Evolutionary conservation across 2,797 vertebrate species (phyloP).

Genomic region (Taenioides sp.): DNA sequence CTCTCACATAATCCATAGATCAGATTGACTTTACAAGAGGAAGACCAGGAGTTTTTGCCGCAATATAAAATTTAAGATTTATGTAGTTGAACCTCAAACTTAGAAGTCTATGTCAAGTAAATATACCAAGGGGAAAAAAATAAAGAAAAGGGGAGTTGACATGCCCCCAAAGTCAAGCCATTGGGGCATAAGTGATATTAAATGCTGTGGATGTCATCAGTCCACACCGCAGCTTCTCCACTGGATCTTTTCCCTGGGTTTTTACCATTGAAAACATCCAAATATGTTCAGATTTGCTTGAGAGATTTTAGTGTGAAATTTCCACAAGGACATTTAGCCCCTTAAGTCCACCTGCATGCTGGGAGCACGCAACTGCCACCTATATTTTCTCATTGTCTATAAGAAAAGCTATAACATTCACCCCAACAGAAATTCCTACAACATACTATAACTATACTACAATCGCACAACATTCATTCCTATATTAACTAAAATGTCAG

Average conservation of each 20-base stretch:
- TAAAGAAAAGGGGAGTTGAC: conserved; percentile 15
- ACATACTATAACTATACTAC: too few relatives aligned
- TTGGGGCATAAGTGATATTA: conserved; percentile 14
- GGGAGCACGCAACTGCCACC: too few relatives aligned
- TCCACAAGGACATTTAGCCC: too few relatives aligned
- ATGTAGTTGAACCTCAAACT: conserved; percentile 33
- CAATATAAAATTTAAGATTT: conserved; percentile 32
- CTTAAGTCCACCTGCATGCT: too few relatives aligned
- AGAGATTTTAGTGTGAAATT: conserved; percentile 37
- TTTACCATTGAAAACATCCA: conserved; percentile 21
- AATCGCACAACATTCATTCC: too few relatives aligned
- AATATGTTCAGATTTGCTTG: conserved; percentile 25
- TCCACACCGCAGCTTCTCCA: conserved; percentile 27
- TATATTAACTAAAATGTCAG: too few relatives aligned
- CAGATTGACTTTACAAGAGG: conserved; percentile 42
- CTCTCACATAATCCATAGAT: conserved; percentile 56
- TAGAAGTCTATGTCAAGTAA: conserved; percentile 28
- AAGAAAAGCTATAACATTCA: too few relatives aligned
- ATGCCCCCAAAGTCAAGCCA: conserved; percentile 14
- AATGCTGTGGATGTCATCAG: conserved; percentile 14
- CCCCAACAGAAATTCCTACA: too few relatives aligned
- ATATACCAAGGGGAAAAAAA: conserved; percentile 21
- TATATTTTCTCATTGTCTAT: too few relatives aligned
- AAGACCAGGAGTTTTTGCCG: conserved; percentile 34
- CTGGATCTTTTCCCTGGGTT: conserved; percentile 25